Conservation (phyloP, 1,140 invertebrate genomes). For the Chrysomallon squamiferum region DNA sequence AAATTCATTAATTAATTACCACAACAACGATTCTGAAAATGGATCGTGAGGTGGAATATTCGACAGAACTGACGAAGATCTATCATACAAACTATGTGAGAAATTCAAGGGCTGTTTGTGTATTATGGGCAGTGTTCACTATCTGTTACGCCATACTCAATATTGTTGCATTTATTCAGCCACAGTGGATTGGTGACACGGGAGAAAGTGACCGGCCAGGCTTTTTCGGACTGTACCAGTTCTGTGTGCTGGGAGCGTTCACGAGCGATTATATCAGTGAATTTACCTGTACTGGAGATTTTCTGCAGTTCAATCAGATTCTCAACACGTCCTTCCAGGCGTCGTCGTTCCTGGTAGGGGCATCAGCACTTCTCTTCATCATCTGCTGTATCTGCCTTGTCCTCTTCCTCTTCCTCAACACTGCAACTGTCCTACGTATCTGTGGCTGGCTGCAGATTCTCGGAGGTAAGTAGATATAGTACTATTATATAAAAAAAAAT, state of each 20-base stretch:
- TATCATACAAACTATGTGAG: slow-evolving; percentile 80
- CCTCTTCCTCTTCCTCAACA: slow-evolving; percentile 92
- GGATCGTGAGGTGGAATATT: slow-evolving; percentile 40
- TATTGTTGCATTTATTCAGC: slow-evolving; percentile 92
- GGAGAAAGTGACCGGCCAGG: slow-evolving; percentile 83
- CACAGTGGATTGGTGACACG: slow-evolving; percentile 87
- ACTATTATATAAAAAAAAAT: too few species aligned
- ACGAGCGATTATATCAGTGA: slow-evolving; percentile 61
- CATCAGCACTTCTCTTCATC: slow-evolving; percentile 83
- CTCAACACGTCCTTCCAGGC: slow-evolving; percentile 80
- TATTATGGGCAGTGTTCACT: slow-evolving; percentile 94
- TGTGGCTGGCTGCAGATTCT: slow-evolving; percentile 87
- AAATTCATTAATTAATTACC: too few species aligned
- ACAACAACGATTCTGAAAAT: slow-evolving; percentile 10
- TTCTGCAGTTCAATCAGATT: slow-evolving; percentile 85
- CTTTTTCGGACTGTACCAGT: slow-evolving; percentile 90
- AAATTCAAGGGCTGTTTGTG: slow-evolving; percentile 94
- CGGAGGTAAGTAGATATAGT: slow-evolving; percentile 89
- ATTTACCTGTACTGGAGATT: slow-evolving; percentile 75
- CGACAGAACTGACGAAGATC: slow-evolving; percentile 49
- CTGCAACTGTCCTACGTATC: slow-evolving; percentile 89
- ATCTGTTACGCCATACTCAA: slow-evolving; percentile 96
- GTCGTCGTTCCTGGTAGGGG: slow-evolving; percentile 85
- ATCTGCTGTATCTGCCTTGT: slow-evolving; percentile 82
- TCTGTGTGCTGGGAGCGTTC: slow-evolving; percentile 70